These are phyloP conservation scores for Malachius bipustulatus DNA, from an alignment of 2,888 invertebrate genomes.

Conservation along the genomic window DNA sequence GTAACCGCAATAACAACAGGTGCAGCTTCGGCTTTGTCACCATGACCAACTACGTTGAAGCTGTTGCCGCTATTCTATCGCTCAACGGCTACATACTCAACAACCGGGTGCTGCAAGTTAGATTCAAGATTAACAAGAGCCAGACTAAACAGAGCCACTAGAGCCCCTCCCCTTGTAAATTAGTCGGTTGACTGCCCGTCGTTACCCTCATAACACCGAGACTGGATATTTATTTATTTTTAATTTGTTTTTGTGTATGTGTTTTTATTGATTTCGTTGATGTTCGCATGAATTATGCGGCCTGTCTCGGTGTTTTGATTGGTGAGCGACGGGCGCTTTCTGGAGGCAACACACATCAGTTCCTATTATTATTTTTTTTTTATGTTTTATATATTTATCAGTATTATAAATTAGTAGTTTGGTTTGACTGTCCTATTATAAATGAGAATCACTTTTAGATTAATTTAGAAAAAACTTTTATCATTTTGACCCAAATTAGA, in stretches of 20 bases:
- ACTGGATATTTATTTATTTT: constrained; percentile 23
- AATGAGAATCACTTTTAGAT: too few species aligned
- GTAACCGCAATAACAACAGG: constrained; percentile 90
- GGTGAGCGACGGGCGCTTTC: too few species aligned
- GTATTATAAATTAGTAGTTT: too few species aligned
- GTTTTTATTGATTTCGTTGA: constrained; percentile 16
- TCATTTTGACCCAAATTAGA: too few species aligned
- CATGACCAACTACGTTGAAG: constrained; percentile 90
- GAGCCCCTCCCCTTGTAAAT: too few species aligned
- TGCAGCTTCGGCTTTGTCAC: constrained; percentile 97
- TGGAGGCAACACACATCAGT: constrained; percentile 16
- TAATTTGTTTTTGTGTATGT: constrained; percentile 17
- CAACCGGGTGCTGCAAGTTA: constrained; percentile 82
- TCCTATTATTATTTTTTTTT: too few species aligned
- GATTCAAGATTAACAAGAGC: constrained; percentile 78
- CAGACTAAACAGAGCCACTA: too few species aligned
- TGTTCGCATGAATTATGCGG: constrained; percentile 14
- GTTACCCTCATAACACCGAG: too few species aligned
- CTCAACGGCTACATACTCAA: constrained; percentile 83
- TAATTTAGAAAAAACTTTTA: too few species aligned
- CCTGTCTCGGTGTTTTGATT: constrained; percentile 6
- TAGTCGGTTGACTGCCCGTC: too few species aligned
- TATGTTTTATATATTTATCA: too few species aligned
- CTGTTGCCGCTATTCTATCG: constrained; percentile 80
- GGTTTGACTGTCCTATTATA: too few species aligned